Conservation (phyloP, 2,797 vertebrate genomes). For the Vultur gryphus region DNA sequence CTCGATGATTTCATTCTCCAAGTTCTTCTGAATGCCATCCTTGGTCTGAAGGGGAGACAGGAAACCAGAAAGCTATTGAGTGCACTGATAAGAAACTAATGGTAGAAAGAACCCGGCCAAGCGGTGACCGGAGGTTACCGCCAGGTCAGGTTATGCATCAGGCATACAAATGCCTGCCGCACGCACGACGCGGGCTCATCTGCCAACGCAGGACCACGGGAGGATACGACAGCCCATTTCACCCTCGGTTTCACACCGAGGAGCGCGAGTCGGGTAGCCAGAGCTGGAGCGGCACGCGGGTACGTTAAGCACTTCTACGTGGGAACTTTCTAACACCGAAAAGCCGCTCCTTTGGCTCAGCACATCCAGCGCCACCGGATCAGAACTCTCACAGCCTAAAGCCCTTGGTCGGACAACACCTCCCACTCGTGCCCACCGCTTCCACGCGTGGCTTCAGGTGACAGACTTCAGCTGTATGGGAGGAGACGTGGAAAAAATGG, state of each 20-base stretch:
- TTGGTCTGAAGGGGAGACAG: slow-evolving; percentile 73
- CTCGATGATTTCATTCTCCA: slow-evolving; percentile 82
- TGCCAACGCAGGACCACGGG: background rate
- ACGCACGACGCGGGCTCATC: accelerated
- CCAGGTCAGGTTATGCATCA: background rate
- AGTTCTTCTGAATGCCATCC: slow-evolving; percentile 79
- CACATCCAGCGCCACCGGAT: background rate
- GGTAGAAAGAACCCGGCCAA: background rate
- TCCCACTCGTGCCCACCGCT: background rate
- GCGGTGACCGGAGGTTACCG: background rate
- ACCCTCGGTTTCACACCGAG: background rate
- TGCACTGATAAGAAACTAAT: background rate
- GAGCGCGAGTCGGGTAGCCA: background rate
- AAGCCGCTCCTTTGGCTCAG: background rate
- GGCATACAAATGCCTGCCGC: background rate
- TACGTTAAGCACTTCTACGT: accelerated
- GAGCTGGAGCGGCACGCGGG: background rate
- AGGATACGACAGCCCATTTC: background rate
- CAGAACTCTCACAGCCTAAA: background rate
- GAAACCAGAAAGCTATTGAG: background rate
- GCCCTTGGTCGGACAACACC: background rate
- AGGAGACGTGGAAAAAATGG: accelerated
- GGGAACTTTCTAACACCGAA: background rate
- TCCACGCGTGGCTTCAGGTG: background rate
- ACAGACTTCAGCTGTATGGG: background rate